These are phyloP conservation scores for Koerneria pararmatus DNA, from an alignment of 2,888 invertebrate species.

Conservation along the genomic window DNA sequence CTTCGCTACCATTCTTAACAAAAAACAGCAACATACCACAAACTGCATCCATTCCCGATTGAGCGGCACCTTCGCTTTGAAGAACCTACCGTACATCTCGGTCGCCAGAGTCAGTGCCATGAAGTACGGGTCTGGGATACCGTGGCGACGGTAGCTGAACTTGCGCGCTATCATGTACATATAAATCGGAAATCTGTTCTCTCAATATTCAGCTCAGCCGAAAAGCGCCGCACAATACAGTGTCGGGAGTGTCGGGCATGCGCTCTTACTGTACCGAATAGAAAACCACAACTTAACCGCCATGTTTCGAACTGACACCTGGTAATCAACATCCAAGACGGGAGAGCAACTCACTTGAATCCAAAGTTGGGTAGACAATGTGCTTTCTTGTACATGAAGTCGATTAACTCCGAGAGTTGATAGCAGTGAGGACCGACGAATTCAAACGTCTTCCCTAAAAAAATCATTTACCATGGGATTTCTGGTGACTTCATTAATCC, in stretches of 20 bases:
- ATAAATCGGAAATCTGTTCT: no score
- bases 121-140: constrained; percentile 47
- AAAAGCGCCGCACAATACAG: no score
- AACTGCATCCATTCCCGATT: constrained; percentile 57
- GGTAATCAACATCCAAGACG: background rate
- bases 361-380: constrained; percentile 44
- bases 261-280: no score
- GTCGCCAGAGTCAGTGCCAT: constrained; percentile 39
- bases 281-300: background rate
- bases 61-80: constrained; percentile 47
- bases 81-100: constrained; percentile 45
- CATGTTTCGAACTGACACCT: background rate
- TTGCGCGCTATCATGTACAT: no score
- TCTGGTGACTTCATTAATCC: no score
- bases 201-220: no score
- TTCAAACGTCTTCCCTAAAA: constrained; percentile 45
- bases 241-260: no score
- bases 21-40: constrained; percentile 41
- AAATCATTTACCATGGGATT: no score
- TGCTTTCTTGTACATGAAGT: constrained; percentile 59
- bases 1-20: no score
- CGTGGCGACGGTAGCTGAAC: constrained; percentile 48
- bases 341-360: constrained; percentile 30
- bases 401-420: constrained; percentile 61
- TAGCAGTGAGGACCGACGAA: constrained; percentile 62